These are phyloP conservation scores for Pentamera pediparva DNA, from an alignment of 53 echinoderm and acorn worm species.

Conservation along the genomic window DNA sequence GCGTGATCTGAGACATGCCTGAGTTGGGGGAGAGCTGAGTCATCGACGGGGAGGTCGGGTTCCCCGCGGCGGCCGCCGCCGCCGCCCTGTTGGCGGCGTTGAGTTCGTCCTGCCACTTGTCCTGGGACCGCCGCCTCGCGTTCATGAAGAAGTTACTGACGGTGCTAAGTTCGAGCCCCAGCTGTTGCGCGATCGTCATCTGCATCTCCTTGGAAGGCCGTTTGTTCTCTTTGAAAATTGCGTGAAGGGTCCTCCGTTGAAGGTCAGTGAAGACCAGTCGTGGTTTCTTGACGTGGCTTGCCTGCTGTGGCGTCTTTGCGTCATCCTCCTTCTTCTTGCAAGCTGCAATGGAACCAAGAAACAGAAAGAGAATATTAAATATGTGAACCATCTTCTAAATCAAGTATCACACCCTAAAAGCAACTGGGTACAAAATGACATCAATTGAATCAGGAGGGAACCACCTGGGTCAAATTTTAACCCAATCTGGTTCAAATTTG, in stretches of 20 bases:
- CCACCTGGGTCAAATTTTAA: too few species aligned
- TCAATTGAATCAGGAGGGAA: too few species aligned
- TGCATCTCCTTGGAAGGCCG: constrained; percentile 98
- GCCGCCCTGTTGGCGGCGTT: constrained; percentile 34
- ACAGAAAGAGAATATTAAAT: neutral
- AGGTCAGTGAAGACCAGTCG: constrained; percentile 97
- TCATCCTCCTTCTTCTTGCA: constrained; percentile 99
- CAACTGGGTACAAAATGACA: too few species aligned
- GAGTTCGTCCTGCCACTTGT: constrained; percentile 95
- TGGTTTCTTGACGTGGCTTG: constrained; percentile 90
- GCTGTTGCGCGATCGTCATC: constrained; percentile 95
- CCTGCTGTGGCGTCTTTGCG: constrained; percentile 71
- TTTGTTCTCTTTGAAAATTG: constrained; percentile 99
- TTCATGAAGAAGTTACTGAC: constrained; percentile 99
- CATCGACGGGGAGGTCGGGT: constrained; percentile 18
- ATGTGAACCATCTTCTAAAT: neutral
- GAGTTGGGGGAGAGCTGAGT: constrained; percentile 52
- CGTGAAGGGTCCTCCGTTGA: constrained; percentile 92
- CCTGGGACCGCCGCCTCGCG: constrained; percentile 82
- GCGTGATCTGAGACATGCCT: too few species aligned
- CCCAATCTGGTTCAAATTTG: too few species aligned
- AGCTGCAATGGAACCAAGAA: constrained; percentile 45
- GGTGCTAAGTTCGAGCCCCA: constrained; percentile 94
- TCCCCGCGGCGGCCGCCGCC: constrained; percentile 26
- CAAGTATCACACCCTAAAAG: neutral